Conservation (phyloP, 2,888 invertebrate genomes). For the Tenthredo amoena region DNA sequence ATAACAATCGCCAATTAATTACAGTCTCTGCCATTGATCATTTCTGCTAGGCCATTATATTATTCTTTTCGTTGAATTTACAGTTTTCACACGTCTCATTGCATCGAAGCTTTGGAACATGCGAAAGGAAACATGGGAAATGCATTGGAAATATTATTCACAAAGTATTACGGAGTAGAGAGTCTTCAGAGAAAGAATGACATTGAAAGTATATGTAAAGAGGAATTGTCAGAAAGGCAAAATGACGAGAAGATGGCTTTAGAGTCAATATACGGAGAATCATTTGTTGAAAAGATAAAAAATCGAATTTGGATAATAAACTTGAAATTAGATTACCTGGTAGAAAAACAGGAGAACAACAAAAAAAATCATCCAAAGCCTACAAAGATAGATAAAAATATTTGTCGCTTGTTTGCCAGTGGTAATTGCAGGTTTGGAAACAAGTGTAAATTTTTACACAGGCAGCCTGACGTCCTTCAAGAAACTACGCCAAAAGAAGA, state of each 20-base stretch:
- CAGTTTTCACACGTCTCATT: slow-evolving; percentile 88
- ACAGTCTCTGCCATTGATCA: background rate
- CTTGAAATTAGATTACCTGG: slow-evolving; percentile 84
- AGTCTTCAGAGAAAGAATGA: slow-evolving; percentile 75
- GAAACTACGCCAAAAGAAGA: slow-evolving; percentile 71
- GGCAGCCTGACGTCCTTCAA: slow-evolving; percentile 77
- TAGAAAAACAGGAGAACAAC: slow-evolving; percentile 79
- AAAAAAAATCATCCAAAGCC: slow-evolving; percentile 73
- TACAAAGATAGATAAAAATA: slow-evolving; percentile 80
- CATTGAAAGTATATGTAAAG: slow-evolving; percentile 75
- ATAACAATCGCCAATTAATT: background rate
- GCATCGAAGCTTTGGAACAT: slow-evolving; percentile 86
- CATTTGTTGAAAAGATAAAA: slow-evolving; percentile 85
- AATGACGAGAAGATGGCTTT: slow-evolving; percentile 87
- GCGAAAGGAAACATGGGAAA: slow-evolving; percentile 86
- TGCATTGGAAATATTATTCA: slow-evolving; percentile 85
- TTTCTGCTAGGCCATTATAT: background rate
- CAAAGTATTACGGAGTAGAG: slow-evolving; percentile 84
- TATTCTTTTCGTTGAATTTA: slow-evolving; percentile 70
- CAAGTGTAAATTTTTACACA: slow-evolving; percentile 88
- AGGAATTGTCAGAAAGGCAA: slow-evolving; percentile 83
- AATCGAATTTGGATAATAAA: slow-evolving; percentile 86
- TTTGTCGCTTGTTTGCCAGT: slow-evolving; percentile 83
- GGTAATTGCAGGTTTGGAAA: slow-evolving; percentile 87
- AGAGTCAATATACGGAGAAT: slow-evolving; percentile 88